Percentiles rank a stretch among this genome's conserved stretches.
These are phyloP conservation scores for Neodiprion virginianus DNA, from an alignment of 1,140 invertebrate genomes.

Conservation along the genomic window DNA sequence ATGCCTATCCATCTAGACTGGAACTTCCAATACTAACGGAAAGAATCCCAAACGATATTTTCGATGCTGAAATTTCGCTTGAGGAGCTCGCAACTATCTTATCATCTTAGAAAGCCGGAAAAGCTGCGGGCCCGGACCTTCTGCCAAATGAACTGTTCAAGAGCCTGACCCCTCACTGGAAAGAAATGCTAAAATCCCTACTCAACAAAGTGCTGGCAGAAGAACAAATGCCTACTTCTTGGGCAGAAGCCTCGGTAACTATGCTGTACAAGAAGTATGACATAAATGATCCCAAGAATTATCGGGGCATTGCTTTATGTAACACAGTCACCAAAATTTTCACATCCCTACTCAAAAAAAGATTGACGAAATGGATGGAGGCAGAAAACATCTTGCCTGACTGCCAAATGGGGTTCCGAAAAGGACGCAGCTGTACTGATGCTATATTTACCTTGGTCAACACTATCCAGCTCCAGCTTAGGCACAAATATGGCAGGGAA, in stretches of 20 bases:
- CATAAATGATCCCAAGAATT: conserved; percentile 19
- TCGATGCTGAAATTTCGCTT: neutral
- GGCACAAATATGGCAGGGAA: neutral
- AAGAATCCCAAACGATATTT: neutral
- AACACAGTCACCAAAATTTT: conserved; percentile 32
- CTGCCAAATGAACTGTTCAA: neutral
- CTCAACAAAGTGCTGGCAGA: conserved; percentile 20
- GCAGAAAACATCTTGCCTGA: neutral
- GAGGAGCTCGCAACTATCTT: neutral
- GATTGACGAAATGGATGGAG: neutral
- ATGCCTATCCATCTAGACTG: too few species aligned
- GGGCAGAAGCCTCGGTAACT: conserved; percentile 12
- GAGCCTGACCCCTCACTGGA: neutral
- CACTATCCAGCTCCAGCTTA: neutral
- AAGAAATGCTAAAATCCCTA: neutral
- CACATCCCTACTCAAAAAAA: conserved; percentile 23
- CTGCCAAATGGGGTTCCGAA: neutral
- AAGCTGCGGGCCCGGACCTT: neutral
- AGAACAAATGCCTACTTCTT: conserved; percentile 19
- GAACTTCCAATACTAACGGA: too few species aligned
- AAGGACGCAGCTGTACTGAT: neutral
- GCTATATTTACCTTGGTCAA: neutral
- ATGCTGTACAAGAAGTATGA: conserved; percentile 26
- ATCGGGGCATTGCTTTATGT: conserved; percentile 22
- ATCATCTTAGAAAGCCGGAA: neutral